Percentiles rank a stretch among this genome's conserved stretches.
Conservation (phyloP, 2,888 invertebrate genomes). For the Ellobium chinense region DNA sequence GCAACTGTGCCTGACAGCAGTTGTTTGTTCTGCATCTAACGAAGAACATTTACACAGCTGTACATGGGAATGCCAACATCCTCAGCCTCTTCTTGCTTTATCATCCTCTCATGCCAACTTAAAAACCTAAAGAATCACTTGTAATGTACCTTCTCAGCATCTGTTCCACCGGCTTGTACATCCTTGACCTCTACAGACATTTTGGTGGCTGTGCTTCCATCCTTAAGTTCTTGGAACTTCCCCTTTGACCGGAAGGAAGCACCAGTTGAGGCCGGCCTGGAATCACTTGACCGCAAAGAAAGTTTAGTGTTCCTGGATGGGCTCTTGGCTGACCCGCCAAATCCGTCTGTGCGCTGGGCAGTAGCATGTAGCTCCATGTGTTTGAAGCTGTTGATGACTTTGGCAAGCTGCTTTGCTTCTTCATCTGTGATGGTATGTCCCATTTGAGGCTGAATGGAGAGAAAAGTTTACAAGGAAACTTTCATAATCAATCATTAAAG, state of each 20-base stretch:
- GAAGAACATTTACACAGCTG: no score
- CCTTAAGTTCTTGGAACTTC: conserved; percentile 66
- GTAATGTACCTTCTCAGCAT: background rate
- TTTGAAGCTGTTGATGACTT: conserved; percentile 69
- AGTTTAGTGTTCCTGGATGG: background rate
- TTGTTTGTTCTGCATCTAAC: no score
- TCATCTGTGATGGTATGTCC: conserved; percentile 53
- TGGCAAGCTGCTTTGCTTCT: conserved; percentile 66
- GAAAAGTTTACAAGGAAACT: no score
- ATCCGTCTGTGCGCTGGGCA: background rate
- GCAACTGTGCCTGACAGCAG: no score
- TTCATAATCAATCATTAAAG: no score
- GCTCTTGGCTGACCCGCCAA: conserved; percentile 13
- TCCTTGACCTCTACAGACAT: background rate
- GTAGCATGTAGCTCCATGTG: conserved; percentile 73
- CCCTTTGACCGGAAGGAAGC: conserved; percentile 49
- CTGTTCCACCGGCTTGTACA: conserved; percentile 39
- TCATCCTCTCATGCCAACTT: no score
- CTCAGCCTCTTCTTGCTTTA: no score
- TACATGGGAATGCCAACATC: no score
- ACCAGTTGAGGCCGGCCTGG: conserved; percentile 63
- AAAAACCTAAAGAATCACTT: no score
- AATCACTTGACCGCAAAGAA: conserved; percentile 31
- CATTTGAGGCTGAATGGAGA: background rate
- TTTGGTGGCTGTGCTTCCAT: background rate